phyloP scores from a whole-genome alignment of 2,113 vertebrate species.

The Dipodomys stephensi region DNA sequence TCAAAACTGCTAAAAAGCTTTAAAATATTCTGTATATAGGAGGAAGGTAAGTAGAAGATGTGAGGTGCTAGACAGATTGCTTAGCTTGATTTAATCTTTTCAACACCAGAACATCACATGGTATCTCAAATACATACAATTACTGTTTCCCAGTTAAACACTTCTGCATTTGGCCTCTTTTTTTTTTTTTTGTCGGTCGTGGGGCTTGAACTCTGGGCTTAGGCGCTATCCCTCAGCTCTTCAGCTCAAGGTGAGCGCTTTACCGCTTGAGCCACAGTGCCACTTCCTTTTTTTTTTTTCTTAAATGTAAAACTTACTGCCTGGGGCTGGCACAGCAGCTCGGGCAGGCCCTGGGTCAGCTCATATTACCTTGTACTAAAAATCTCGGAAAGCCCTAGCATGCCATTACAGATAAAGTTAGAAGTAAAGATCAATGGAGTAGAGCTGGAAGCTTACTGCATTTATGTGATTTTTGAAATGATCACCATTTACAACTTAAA shows the following conservation, averaged over 20 bases:
- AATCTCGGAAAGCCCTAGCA: not conserved
- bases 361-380: not conserved
- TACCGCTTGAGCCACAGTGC: no score
- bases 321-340: no score
- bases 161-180: not conserved
- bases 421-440: not conserved
- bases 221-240: no score
- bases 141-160: not conserved
- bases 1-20: not conserved
- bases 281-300: no score
- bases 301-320: not conserved
- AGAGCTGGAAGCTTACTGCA: not conserved
- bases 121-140: not conserved
- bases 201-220: no score
- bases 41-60: not conserved
- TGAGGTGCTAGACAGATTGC: not conserved
- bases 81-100: not conserved
- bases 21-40: not conserved
- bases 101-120: not conserved
- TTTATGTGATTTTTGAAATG: not conserved
- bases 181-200: no score
- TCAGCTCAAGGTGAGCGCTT: no score
- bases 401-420: slow-evolving; percentile 7
- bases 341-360: no score
- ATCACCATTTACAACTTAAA: not conserved